Conservation (phyloP, 2,797 vertebrate genomes). For the Graptemys geographica region DNA sequence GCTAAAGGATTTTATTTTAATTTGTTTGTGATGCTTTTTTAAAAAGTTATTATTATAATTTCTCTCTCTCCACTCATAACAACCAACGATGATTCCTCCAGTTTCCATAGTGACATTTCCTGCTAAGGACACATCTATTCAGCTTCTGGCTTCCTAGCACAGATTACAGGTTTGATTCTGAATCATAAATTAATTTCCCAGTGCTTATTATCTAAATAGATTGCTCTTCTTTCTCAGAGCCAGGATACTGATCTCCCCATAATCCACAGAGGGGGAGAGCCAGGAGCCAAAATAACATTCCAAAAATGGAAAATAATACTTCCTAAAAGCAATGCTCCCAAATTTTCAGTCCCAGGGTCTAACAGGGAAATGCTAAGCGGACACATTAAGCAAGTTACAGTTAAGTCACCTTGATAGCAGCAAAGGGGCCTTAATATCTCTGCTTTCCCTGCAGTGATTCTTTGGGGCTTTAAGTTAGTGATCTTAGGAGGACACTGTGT, state of each 20-base stretch:
- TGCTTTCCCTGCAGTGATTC: neutral
- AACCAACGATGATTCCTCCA: conserved; percentile 52
- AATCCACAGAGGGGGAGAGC: neutral
- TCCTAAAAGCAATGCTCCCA: conserved; percentile 16
- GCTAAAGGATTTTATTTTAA: conserved; percentile 61
- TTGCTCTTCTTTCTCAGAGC: conserved; percentile 59
- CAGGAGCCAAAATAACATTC: conserved; percentile 19
- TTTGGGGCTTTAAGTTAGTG: neutral
- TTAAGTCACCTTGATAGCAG: conserved; percentile 37
- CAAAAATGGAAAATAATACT: conserved; percentile 34
- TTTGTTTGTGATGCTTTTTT: conserved; percentile 49
- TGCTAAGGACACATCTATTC: conserved; percentile 52
- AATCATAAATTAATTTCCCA: conserved; percentile 63
- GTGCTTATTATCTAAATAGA: conserved; percentile 61
- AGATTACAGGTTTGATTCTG: conserved; percentile 56
- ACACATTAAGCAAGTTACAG: neutral
- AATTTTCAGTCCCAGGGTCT: conserved; percentile 3
- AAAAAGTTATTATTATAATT: neutral
- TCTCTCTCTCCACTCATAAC: conserved; percentile 27
- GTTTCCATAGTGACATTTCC: conserved; percentile 73
- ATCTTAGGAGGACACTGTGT: neutral
- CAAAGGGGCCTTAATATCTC: neutral
- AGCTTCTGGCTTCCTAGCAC: conserved; percentile 51
- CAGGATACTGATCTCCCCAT: conserved; percentile 34
- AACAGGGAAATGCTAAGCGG: conserved; percentile 9